Percentiles rank a stretch among this genome's conserved stretches.
Conservation (phyloP, 2,797 vertebrate species). For the Hypotaenidia okinawae region DNA sequence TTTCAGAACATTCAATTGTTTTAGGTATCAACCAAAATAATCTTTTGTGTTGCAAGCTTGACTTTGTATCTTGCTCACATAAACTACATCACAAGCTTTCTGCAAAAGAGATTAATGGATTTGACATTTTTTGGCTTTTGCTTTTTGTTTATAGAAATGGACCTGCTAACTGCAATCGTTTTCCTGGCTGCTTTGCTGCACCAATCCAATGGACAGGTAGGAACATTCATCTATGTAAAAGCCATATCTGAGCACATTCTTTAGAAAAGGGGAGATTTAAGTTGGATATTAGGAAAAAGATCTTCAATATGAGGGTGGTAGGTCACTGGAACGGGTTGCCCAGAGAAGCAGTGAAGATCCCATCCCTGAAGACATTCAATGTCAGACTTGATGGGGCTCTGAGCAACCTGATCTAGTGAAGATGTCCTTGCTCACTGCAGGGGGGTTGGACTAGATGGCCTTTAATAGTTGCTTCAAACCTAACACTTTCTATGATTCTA, state of each 20-base stretch:
- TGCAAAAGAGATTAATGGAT: not conserved
- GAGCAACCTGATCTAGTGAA: no score
- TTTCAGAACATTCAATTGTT: not conserved
- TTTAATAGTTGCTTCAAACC: no score
- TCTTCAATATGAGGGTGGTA: no score
- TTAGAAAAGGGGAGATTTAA: not conserved
- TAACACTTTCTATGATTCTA: no score
- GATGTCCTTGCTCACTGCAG: no score
- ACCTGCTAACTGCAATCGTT: not conserved
- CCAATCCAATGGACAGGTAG: conserved; percentile 33
- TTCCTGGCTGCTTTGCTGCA: conserved; percentile 33
- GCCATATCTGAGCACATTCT: not conserved
- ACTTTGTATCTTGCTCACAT: not conserved
- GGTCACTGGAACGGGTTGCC: no score
- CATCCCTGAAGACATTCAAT: no score
- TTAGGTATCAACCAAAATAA: not conserved
- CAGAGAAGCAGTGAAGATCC: no score
- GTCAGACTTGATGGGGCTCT: no score
- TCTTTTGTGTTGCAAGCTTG: not conserved
- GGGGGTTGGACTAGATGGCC: no score
- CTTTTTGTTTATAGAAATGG: conserved; percentile 15
- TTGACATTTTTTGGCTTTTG: fast-evolving
- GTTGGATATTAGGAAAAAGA: no score
- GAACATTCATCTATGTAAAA: not conserved
- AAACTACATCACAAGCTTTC: not conserved